Base-by-base conservation (phyloP, 2,113 vertebrate genomes). In the Athene noctua region DNA sequence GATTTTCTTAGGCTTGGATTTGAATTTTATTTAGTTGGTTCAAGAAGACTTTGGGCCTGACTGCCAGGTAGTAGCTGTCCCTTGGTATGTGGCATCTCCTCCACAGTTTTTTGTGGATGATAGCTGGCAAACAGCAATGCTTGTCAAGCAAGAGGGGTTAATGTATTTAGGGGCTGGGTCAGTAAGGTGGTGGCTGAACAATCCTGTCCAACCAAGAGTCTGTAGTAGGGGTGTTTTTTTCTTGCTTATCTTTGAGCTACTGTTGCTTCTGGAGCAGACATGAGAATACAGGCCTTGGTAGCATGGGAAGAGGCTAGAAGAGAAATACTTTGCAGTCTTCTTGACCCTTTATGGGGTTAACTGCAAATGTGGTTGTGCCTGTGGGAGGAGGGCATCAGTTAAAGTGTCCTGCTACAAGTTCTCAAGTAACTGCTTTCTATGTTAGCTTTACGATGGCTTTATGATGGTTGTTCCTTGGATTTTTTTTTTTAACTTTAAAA, bases 201-300 rank as follows among this genome's bases (percentile, higher is more conserved):
- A 15, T 71, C 9, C 34, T 75, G 26, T 70, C 44, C 38, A 63
- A 26, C 36, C 9, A 51, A 44, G 61, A 40, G 21, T 17, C 47
- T 32, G 32, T 47, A 42, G 34, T 47, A 21, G 5, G 9, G 3
- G 0, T 8, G 32, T 65, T 77, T 18, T 2, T 4, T 11, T 13
- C 10, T 88, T 34, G 38, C 27, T 92, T 36, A n/a, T 44, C 16
- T 80, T 44, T 68, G 62, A 85, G 51, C 62, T 80, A 16, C 44
- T 66, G 6, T 47, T 80, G 26, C 44, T 75, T 65, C 38, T 74
- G 40, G 23, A 81, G 22, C 85, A 44, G 47, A 63, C 34, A 23
- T 29, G 21, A 91, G 49, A 63, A n/a, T 25, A 19, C 18, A 75
- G 58, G 21, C 15, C 5, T 27, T 68, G 54, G 32, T 11, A 67